These are phyloP conservation scores for Choloepus didactylus DNA, from an alignment of 2,797 vertebrate species.

Conservation along the genomic window DNA sequence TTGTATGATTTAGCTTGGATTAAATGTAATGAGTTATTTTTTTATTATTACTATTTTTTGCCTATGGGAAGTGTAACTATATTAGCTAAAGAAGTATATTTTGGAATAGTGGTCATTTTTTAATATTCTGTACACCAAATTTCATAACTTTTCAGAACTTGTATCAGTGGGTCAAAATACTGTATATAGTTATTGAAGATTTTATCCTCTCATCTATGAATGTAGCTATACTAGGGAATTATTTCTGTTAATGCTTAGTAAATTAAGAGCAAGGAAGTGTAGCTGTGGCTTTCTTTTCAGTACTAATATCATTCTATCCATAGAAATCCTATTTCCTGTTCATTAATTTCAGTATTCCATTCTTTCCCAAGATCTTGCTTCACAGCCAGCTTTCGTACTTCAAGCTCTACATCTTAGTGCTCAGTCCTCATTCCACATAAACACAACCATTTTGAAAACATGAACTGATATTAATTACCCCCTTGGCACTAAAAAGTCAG, in stretches of 20 bases:
- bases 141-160: constrained; percentile 31
- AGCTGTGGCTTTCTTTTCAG: constrained; percentile 45
- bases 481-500: constrained; percentile 89
- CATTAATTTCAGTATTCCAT: constrained; percentile 78
- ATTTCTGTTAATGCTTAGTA: constrained; percentile 45
- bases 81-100: background rate
- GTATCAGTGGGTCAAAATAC: constrained; percentile 41
- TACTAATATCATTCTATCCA: background rate
- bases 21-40: background rate
- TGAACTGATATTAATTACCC: constrained; percentile 91
- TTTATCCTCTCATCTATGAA: constrained; percentile 25
- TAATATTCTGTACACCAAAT: background rate
- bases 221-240: constrained; percentile 30
- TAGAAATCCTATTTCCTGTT: constrained; percentile 65
- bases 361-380: constrained; percentile 79
- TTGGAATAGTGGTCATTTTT: constrained; percentile 34
- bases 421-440: constrained; percentile 89
- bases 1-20: constrained; percentile 26
- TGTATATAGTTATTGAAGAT: background rate
- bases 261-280: constrained; percentile 55
- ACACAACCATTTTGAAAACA: constrained; percentile 91
- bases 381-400: constrained; percentile 84
- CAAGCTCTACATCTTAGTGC: constrained; percentile 84
- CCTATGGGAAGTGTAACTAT: background rate
- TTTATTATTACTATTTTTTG: background rate